Evolutionary conservation across 2,113 vertebrate species (phyloP), one percentile per base, ranked within the genome.

Genomic region (Platysteira castanea): DNA sequence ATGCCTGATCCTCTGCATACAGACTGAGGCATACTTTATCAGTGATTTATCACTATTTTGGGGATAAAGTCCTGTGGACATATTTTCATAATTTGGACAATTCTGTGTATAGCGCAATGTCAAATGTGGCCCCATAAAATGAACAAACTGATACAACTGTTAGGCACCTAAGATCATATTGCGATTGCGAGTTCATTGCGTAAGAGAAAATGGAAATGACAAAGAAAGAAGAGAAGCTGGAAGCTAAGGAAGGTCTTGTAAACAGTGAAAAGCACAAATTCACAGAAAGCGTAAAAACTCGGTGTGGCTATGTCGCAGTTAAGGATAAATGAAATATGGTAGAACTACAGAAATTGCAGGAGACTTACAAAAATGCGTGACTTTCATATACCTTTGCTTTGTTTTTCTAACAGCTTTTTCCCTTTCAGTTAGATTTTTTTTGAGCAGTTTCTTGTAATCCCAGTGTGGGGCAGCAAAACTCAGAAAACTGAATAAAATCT

Each of bases 381-480:
- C 2, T 74, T 88, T 90, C 9, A 33, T 12, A 39, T 10, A 14
- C 7, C 8, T 82, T 84, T 46, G 26, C 5, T 42, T 80, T 22
- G 28, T 6, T 78, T 57, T 90, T 63, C 16, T 50, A 39, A 10
- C 4, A 9, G 3, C 9, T 42, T 69, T 77, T 80, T 59, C 18
- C 18, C 7, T 52, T 91, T 59, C 35, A 53, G 22, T 37, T 41
- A 54, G 26, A 47, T 81, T 82, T 67, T 71, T 87, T 27, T 42
- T n/a, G 42, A 69, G 87, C 15, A 87, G 54, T 95, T 94, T 82
- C 65, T 73, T 42, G 6, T 54, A 84, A 85, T 56, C 39, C 77
- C 81, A 76, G 78, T 21, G 61, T 46, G 84, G 81, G 91, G 87
- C 89, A 96, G 93, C 87, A 96, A 75, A 96, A 83, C 61, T 91